Percentiles rank a stretch among this genome's conserved stretches.
phyloP scores from a whole-genome alignment of 2,888 invertebrate genomes.

The Leptopilina myrica region DNA sequence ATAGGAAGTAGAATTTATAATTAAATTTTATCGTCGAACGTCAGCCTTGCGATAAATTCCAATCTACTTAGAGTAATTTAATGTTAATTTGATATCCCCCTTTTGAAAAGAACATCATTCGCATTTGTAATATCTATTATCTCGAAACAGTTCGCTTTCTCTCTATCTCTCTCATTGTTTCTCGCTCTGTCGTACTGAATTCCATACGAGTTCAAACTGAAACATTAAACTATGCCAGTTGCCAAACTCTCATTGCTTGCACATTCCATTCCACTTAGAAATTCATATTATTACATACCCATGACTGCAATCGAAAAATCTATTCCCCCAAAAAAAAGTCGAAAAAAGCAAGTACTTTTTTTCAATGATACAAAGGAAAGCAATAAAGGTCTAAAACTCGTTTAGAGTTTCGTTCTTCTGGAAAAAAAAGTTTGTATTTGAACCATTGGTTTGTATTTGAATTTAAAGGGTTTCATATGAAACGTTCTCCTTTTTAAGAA shows the following conservation, averaged over 20 bases:
- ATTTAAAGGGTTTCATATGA: not conserved
- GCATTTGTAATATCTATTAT: not conserved
- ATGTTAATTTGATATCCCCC: not conserved
- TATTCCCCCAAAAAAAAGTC: not conserved
- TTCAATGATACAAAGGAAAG: not conserved
- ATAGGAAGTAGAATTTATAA: too few relatives aligned
- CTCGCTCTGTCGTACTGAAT: not conserved
- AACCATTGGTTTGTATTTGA: not conserved
- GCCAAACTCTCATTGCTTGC: constrained; percentile 18
- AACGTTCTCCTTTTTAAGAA: not conserved
- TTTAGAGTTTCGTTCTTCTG: constrained; percentile 16
- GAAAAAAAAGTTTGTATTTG: constrained; percentile 10
- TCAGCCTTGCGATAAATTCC: too few relatives aligned
- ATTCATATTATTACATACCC: constrained; percentile 13
- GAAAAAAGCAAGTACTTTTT: not conserved
- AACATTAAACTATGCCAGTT: constrained; percentile 30
- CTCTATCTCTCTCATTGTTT: not conserved
- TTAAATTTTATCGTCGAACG: too few relatives aligned
- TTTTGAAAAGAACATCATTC: not conserved
- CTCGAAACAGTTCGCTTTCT: not conserved
- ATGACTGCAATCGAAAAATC: not conserved
- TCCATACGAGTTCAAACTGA: constrained; percentile 7
- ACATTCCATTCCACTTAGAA: not conserved
- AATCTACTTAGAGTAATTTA: too few relatives aligned
- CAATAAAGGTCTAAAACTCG: constrained; percentile 11